These are phyloP conservation scores for Typhlomys cinereus DNA, from an alignment of 2,113 vertebrate species.

Conservation along the genomic window DNA sequence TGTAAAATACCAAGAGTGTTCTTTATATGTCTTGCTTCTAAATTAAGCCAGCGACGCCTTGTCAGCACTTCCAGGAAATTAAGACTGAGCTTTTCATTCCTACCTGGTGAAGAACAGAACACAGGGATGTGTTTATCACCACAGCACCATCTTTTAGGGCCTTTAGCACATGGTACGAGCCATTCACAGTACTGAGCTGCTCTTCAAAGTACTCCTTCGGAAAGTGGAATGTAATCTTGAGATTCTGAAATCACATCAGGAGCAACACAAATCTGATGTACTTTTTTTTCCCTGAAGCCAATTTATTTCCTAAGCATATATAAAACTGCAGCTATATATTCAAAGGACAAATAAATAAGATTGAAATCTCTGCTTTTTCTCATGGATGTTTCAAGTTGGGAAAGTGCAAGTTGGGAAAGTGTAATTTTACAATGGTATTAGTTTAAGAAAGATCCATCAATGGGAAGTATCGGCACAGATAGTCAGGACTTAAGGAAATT, in stretches of 20 bases:
- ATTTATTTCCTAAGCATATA: slow-evolving; percentile 8
- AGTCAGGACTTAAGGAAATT: neutral
- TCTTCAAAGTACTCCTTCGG: slow-evolving; percentile 68
- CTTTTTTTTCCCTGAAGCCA: neutral
- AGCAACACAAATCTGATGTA: slow-evolving; percentile 7
- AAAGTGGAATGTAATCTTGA: slow-evolving; percentile 67
- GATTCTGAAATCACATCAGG: slow-evolving; percentile 72
- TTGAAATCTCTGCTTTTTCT: neutral
- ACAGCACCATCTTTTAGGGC: slow-evolving; percentile 67
- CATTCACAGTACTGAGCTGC: slow-evolving; percentile 75
- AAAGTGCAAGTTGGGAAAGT: neutral
- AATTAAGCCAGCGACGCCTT: neutral
- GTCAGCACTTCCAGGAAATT: neutral
- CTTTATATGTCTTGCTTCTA: neutral
- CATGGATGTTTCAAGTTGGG: neutral
- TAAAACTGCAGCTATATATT: neutral
- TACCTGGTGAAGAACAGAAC: slow-evolving; percentile 76
- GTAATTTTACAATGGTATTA: slow-evolving; percentile 10
- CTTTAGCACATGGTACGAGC: slow-evolving; percentile 76
- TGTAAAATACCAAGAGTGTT: neutral
- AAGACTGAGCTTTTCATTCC: neutral
- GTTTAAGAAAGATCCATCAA: slow-evolving; percentile 47
- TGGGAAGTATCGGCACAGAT: neutral
- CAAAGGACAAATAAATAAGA: neutral
- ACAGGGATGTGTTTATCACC: slow-evolving; percentile 73